Conservation (phyloP, 2,888 invertebrate genomes). For the Lasioglossum vierecki region DNA sequence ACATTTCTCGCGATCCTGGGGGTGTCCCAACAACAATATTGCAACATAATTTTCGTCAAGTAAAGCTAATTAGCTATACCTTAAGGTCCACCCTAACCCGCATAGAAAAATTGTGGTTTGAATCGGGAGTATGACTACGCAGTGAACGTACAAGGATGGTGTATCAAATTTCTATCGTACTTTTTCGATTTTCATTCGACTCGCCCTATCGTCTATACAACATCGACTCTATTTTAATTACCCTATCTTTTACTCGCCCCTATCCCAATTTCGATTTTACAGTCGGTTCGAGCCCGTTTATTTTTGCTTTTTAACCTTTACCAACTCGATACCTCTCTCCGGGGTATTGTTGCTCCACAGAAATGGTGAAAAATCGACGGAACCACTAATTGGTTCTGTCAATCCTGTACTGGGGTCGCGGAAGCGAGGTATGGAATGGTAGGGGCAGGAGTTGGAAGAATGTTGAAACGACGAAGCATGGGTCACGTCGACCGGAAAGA, state of each 20-base stretch:
- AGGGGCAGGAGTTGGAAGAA: slow-evolving; percentile 27
- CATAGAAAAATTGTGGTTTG: too few relatives aligned
- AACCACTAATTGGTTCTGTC: slow-evolving; percentile 76
- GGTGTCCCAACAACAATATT: too few relatives aligned
- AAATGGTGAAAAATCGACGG: slow-evolving; percentile 72
- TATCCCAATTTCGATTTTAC: neutral
- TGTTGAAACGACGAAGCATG: slow-evolving; percentile 52
- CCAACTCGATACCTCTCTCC: slow-evolving; percentile 32
- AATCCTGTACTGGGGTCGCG: slow-evolving; percentile 55
- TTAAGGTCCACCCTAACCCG: too few relatives aligned
- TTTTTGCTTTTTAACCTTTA: slow-evolving; percentile 22
- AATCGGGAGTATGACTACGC: too few relatives aligned
- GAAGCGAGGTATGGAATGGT: slow-evolving; percentile 18
- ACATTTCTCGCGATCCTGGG: too few relatives aligned
- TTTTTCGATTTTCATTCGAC: neutral
- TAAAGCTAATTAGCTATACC: too few relatives aligned
- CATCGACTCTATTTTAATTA: slow-evolving; percentile 45
- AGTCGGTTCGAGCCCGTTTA: slow-evolving; percentile 6
- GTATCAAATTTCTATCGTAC: neutral
- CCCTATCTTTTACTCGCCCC: neutral
- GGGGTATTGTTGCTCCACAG: slow-evolving; percentile 61
- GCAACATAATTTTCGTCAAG: too few relatives aligned
- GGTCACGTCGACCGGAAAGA: slow-evolving; percentile 57
- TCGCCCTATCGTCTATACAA: neutral
- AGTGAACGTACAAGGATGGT: too few relatives aligned